Percentiles rank a stretch among this genome's conserved stretches.
These are phyloP conservation scores for Noctua fimbriata DNA, from an alignment of 2,888 invertebrate species.

Conservation along the genomic window DNA sequence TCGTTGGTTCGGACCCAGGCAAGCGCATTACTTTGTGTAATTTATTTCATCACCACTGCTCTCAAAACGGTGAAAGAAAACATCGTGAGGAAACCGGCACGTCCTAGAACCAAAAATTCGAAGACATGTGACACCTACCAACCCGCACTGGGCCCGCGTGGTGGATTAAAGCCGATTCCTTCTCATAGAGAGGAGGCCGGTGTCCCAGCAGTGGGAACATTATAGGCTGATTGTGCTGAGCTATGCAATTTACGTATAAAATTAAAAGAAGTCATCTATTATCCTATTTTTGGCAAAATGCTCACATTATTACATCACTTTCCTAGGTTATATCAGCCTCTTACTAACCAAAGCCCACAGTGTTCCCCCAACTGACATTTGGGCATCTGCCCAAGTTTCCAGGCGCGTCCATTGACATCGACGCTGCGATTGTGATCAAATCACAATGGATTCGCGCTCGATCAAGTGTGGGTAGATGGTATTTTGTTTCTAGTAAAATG, in stretches of 20 bases:
- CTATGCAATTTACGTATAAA: not conserved
- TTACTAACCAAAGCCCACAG: not conserved
- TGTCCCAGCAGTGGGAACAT: no score
- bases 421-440: constrained; percentile 40
- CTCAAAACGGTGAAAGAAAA: no score
- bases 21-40: no score
- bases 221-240: no score
- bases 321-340: constrained; percentile 1
- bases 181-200: no score
- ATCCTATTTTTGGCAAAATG: not conserved
- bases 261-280: not conserved
- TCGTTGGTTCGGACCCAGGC: no score
- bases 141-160: no score
- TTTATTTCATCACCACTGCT: no score
- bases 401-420: constrained; percentile 36
- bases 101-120: no score
- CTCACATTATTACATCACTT: not conserved
- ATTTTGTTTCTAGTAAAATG: constrained; percentile 37
- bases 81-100: no score
- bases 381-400: constrained; percentile 51
- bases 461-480: constrained; percentile 37
- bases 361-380: constrained; percentile 33
- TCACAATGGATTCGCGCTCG: constrained; percentile 48
- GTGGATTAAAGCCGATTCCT: no score
- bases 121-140: no score